Conservation (phyloP, 1,140 invertebrate genomes). For the Leptopilina boulardi region DNA sequence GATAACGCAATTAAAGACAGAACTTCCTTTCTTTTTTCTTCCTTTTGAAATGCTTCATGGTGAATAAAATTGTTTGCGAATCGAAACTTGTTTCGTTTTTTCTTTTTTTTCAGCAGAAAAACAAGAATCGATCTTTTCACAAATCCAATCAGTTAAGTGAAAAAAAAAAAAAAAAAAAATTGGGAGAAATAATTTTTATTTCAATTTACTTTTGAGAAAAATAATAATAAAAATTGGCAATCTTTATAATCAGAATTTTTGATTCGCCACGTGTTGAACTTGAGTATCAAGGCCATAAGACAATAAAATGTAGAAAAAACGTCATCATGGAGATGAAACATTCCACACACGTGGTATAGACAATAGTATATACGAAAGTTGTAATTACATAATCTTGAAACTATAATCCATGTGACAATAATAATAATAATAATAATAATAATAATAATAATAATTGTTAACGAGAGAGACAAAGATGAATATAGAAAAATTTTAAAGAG, state of each 20-base stretch:
- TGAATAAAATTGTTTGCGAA: conserved; percentile 13
- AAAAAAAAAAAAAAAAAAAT: too few species aligned
- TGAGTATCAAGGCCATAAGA: too few species aligned
- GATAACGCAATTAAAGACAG: conserved; percentile 9
- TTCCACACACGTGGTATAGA: background rate
- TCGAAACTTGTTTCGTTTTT: background rate
- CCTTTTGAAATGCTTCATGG: background rate
- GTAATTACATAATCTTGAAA: background rate
- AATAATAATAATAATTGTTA: background rate
- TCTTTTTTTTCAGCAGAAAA: background rate
- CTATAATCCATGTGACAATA: background rate
- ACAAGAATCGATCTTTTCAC: background rate
- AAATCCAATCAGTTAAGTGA: background rate
- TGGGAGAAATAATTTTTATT: too few species aligned
- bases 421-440: background rate
- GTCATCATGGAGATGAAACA: conserved; percentile 5
- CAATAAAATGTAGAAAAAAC: background rate
- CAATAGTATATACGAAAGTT: background rate
- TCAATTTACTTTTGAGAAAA: too few species aligned
- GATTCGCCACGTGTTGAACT: too few species aligned
- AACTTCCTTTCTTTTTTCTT: background rate
- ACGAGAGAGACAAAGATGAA: conserved; percentile 47
- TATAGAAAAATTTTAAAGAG: background rate
- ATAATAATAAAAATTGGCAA: too few species aligned
- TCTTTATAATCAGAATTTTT: too few species aligned